phyloP scores from a whole-genome alignment of 37 sponge, comb jelly and placozoan species.

The Haliclona indistincta region DNA sequence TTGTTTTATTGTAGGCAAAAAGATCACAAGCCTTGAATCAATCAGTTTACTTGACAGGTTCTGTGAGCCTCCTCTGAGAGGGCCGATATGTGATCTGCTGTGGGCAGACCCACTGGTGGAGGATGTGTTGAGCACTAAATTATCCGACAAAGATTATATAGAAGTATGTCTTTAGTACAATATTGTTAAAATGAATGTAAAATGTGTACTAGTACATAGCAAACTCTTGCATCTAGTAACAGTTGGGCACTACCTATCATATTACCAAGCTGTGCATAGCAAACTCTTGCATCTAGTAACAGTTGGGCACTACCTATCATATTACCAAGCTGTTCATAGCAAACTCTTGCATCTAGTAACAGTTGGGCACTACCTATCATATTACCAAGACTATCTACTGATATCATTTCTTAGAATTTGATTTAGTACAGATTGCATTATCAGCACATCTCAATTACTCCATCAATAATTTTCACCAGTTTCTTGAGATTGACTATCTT shows the following conservation, averaged over 20 bases:
- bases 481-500: slow-evolving; percentile 76
- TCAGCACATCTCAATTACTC: background rate
- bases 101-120: slow-evolving; percentile 80
- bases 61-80: slow-evolving; percentile 60
- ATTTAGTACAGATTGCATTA: background rate
- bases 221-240: too few species aligned
- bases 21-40: slow-evolving; percentile 25
- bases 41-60: slow-evolving; percentile 30
- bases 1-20: slow-evolving; percentile 29
- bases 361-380: too few species aligned
- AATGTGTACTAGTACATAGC: too few species aligned
- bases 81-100: slow-evolving; percentile 62
- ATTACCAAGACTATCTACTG: too few species aligned
- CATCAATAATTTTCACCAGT: slow-evolving; percentile 45
- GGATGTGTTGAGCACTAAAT: slow-evolving; percentile 50
- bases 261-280: background rate
- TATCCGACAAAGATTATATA: slow-evolving; percentile 57
- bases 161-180: slow-evolving; percentile 47
- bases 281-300: too few species aligned
- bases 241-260: too few species aligned
- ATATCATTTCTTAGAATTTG: too few species aligned
- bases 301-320: too few species aligned
- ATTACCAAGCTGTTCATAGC: background rate
- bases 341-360: background rate
- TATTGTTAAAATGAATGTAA: too few species aligned